These are phyloP conservation scores for Scopus umbretta DNA, from an alignment of 2,113 vertebrate genomes.

Conservation along the genomic window DNA sequence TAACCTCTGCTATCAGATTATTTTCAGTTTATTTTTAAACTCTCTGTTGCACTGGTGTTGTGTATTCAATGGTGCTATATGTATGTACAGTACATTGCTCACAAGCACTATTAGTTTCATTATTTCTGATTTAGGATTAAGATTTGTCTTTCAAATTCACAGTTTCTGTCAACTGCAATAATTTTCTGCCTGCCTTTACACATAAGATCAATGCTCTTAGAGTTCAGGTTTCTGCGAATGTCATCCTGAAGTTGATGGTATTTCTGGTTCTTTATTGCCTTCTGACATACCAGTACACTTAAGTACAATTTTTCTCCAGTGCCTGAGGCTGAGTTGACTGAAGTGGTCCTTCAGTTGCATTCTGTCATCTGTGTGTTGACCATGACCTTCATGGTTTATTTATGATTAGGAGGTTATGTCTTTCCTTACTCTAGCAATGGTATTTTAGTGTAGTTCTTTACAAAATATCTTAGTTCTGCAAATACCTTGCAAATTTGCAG, in stretches of 20 bases:
- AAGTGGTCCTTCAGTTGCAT: constrained; percentile 44
- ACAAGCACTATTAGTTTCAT: not conserved
- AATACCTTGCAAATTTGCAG: not conserved
- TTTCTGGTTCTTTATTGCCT: constrained; percentile 54
- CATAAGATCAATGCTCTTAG: constrained; percentile 28
- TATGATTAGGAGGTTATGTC: constrained; percentile 30
- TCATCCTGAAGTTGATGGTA: constrained; percentile 36
- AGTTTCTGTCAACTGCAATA: not conserved
- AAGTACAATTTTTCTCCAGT: constrained; percentile 51
- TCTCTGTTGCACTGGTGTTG: not conserved
- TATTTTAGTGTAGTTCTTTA: not conserved
- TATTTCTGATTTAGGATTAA: constrained; percentile 40
- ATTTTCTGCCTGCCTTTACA: constrained; percentile 25
- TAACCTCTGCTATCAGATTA: not conserved
- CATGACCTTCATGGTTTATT: constrained; percentile 61
- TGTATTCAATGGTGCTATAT: not conserved
- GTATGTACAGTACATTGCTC: not conserved
- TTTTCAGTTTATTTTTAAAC: constrained; percentile 26
- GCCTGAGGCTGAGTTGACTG: constrained; percentile 48
- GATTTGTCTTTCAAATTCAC: constrained; percentile 39
- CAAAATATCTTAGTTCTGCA: not conserved
- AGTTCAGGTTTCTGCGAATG: constrained; percentile 24
- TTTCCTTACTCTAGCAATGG: not conserved
- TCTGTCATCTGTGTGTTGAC: constrained; percentile 51
- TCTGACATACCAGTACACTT: constrained; percentile 44